Evolutionary conservation across 2,888 invertebrate species (phyloP), one percentile per base, ranked within the genome.

Genomic region (Himalopsyche japonica): DNA sequence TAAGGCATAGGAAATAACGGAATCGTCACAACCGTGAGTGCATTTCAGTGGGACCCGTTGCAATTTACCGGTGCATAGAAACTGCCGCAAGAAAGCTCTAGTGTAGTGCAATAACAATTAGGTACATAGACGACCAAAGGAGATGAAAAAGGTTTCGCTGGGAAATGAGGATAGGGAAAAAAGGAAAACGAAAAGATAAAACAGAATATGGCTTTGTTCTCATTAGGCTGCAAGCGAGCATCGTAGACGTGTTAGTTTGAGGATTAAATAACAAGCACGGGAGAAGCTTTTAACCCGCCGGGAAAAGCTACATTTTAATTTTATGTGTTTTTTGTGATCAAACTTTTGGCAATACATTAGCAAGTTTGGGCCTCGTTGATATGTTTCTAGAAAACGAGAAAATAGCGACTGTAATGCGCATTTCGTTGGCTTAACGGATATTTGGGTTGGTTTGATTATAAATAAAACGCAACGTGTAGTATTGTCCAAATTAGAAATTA

Each of bases 191-290:
- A 79, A 34, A 64, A 81, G 78, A 76, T 43, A 82, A 48, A 81
- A 79, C 80, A 76, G 80, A 79, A 84, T 84, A 80, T 82, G 86
- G 82, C 84, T 86, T 86, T 86, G 84, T 84, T 84, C 84, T 84
- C 86, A 84, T 84, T 86, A 84, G 86, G 86, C 80, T 76, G 80
- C 80, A 47, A 70, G 82, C 79, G 83, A 64, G 37, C 49, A 43
- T 43, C 64, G 32, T 43, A 37, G 80, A 80, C 83, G 80, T 80
- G 80, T 79, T 79, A 83, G 83, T 83, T 49, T 76, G 80, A 76
- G 83, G 85, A 83, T 83, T 85, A 83, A 79, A 70, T 30, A 82
- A 78, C 78, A 77, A 37, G 34, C 27, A 43, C 77, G 37, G 18
- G 77, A 24, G 37, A 77, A 77, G 20, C 77, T 77, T 77, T 77